Conservation (phyloP, 2,113 vertebrate species). For the Phylloscopus trochilus region DNA sequence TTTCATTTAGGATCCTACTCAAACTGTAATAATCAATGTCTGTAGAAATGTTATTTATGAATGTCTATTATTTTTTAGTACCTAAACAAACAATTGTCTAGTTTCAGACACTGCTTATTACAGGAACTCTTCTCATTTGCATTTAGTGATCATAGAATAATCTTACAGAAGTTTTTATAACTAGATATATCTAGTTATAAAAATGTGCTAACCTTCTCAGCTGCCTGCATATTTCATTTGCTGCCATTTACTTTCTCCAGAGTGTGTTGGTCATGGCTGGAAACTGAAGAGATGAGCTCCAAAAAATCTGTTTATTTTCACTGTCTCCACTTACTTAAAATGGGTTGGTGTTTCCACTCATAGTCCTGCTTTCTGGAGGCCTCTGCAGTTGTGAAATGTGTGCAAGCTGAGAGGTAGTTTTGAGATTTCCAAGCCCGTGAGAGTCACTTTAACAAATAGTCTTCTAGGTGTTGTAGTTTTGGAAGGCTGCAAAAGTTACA, state of each 20-base stretch:
- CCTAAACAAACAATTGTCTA: background rate
- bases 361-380: background rate
- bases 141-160: background rate
- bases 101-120: background rate
- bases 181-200: background rate
- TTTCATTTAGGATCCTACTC: background rate
- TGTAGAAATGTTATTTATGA: background rate
- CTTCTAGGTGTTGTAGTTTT: background rate
- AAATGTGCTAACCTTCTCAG: background rate
- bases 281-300: background rate
- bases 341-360: accelerated
- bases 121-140: background rate
- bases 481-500: background rate
- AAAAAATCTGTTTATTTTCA: background rate
- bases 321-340: background rate
- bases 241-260: accelerated
- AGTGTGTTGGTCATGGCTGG: background rate
- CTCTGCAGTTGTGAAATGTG: accelerated
- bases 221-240: background rate
- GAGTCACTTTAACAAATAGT: background rate
- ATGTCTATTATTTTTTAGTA: background rate
- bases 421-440: background rate
- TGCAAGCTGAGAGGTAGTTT: background rate
- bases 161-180: background rate
- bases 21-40: background rate